Evolutionary conservation across 1,140 invertebrate genomes (phyloP).

Genomic region (Drosophila leontia): DNA sequence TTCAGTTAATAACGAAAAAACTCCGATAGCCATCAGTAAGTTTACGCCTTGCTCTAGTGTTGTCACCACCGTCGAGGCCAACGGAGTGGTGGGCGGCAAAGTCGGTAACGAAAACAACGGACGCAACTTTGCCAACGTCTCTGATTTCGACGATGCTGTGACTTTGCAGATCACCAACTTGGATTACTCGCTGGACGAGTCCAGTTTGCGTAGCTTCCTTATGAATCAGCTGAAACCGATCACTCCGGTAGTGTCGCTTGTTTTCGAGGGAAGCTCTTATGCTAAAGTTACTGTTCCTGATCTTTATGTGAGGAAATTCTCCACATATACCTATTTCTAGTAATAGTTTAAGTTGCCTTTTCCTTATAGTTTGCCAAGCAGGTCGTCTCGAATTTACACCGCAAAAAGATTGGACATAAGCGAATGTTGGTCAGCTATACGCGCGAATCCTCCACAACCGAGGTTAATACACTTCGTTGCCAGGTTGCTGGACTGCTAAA

Average conservation of each 20-base stretch:
- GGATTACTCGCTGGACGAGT: constrained; percentile 81
- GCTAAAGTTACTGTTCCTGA: constrained; percentile 84
- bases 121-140: constrained; percentile 24
- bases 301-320: constrained; percentile 70
- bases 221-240: constrained; percentile 82
- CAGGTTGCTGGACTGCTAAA: constrained; percentile 88
- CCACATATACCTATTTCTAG: neutral
- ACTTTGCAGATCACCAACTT: constrained; percentile 84
- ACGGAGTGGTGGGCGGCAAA: neutral
- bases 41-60: constrained; percentile 1
- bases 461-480: constrained; percentile 89
- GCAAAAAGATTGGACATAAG: constrained; percentile 93
- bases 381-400: constrained; percentile 93
- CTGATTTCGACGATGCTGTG: constrained; percentile 61
- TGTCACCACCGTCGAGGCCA: neutral
- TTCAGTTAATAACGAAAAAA: neutral
- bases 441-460: constrained; percentile 87
- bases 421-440: constrained; percentile 92
- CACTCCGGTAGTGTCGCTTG: constrained; percentile 77
- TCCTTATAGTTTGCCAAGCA: constrained; percentile 88
- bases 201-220: constrained; percentile 70
- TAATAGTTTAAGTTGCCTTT: neutral
- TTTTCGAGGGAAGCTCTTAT: constrained; percentile 78
- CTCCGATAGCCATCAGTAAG: neutral
- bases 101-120: constrained; percentile 9